A percentile compares a stretch with the other conserved stretches of the same genome.
Evolutionary conservation across 2,113 vertebrate species (phyloP).

Genomic region (Thryonomys swinderianus): DNA sequence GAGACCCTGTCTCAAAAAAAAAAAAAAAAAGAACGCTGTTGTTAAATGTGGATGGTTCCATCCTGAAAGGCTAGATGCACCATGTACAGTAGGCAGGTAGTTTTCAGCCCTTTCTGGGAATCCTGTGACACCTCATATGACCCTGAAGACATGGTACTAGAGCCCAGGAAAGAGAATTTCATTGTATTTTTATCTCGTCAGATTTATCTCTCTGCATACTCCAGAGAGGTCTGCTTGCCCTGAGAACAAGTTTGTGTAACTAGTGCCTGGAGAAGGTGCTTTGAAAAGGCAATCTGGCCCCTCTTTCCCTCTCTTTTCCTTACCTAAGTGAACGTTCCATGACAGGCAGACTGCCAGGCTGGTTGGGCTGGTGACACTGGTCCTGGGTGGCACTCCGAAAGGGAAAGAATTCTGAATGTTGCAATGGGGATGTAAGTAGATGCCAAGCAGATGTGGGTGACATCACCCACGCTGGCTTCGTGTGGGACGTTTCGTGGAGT

Average conservation of each 20-base stretch:
- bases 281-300: too few relatives aligned
- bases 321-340: neutral
- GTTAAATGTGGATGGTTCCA: fast-evolving
- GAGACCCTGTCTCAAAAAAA: too few relatives aligned
- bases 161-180: neutral
- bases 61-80: neutral
- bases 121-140: neutral
- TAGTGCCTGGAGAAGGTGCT: neutral
- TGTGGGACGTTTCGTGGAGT: neutral
- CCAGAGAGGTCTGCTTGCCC: neutral
- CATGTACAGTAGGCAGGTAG: fast-evolving
- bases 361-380: neutral
- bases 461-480: neutral
- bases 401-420: neutral
- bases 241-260: neutral
- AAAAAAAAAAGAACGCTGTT: neutral
- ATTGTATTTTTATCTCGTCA: neutral
- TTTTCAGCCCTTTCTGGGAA: neutral
- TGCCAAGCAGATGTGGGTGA: slow-evolving; percentile 49
- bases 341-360: neutral
- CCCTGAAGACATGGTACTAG: neutral
- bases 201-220: neutral
- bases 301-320: neutral
- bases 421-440: neutral
- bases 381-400: neutral